Evolutionary conservation across 2,888 invertebrate species (phyloP).

Genomic region (Pemphredon lugubris): DNA sequence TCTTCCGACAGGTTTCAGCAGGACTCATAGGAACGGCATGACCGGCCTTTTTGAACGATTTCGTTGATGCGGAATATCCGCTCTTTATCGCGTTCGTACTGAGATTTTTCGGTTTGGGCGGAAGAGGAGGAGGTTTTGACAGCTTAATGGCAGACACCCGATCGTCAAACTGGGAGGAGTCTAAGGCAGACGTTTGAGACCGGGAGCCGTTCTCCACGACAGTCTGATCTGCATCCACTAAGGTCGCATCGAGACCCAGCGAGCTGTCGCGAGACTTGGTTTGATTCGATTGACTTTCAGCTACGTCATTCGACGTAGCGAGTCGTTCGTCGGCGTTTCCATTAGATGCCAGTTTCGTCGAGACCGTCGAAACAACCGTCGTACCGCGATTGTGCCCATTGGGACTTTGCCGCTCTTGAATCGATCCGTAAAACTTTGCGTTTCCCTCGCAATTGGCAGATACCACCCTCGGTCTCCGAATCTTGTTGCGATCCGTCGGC

Average conservation of each 20-base stretch:
- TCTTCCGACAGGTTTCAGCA: constrained; percentile 64
- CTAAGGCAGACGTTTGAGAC: constrained; percentile 44
- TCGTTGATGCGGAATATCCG: constrained; percentile 71
- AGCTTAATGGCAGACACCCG: constrained; percentile 69
- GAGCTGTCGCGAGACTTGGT: constrained; percentile 71
- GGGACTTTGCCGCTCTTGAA: constrained; percentile 65
- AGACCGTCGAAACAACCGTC: too few relatives aligned
- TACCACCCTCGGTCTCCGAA: constrained; percentile 77
- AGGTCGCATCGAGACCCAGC: constrained; percentile 71
- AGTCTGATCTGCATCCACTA: constrained; percentile 76
- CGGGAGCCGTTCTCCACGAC: constrained; percentile 73
- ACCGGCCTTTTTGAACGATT: constrained; percentile 71
- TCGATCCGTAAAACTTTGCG: constrained; percentile 76
- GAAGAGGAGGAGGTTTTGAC: constrained; percentile 86
- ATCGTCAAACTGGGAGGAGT: constrained; percentile 53
- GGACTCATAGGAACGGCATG: constrained; percentile 63
- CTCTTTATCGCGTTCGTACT: constrained; percentile 82
- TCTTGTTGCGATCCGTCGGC: constrained; percentile 78
- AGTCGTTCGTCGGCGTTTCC: constrained; percentile 51
- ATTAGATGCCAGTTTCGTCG: constrained; percentile 43
- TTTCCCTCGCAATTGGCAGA: constrained; percentile 72
- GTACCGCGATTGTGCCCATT: constrained; percentile 35
- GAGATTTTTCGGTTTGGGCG: constrained; percentile 88
- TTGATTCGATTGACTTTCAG: constrained; percentile 57
- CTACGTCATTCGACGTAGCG: constrained; percentile 31